Evolutionary conservation across 2,113 vertebrate genomes (phyloP).

Genomic region (Antechinus stuartii): DNA sequence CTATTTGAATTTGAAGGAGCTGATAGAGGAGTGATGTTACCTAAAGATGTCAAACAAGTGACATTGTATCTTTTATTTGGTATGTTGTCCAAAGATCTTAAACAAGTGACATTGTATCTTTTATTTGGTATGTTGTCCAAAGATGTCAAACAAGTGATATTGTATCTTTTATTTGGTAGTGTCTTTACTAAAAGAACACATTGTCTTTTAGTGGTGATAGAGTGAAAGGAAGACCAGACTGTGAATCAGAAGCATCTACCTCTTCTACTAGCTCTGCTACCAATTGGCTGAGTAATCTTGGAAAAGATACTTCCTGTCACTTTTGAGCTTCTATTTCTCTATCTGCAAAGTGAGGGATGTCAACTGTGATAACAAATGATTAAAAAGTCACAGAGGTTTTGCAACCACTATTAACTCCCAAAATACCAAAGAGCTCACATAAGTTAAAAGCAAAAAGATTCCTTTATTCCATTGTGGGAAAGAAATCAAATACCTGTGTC

Average conservation of each 20-base stretch:
- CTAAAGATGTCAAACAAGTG: background rate
- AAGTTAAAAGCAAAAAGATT: no score
- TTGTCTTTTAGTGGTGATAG: background rate
- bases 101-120: background rate
- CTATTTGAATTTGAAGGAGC: constrained; percentile 3
- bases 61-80: background rate
- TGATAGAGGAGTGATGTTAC: constrained; percentile 27
- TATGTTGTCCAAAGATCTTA: constrained; percentile 4
- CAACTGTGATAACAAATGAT: no score
- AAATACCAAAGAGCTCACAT: no score
- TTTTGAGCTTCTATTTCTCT: background rate
- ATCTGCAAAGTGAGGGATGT: background rate
- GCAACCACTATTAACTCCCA: no score
- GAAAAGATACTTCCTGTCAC: background rate
- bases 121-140: constrained; percentile 24
- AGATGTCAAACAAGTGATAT: background rate
- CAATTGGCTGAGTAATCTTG: background rate
- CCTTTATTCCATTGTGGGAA: no score
- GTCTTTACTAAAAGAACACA: background rate
- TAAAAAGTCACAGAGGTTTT: no score
- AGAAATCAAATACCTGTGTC: no score
- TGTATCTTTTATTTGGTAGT: background rate
- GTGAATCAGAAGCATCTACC: background rate
- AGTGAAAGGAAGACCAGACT: background rate
- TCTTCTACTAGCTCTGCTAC: background rate